Evolutionary conservation across 2,888 invertebrate species (phyloP).

Genomic region (Rhodophaea formosa): DNA sequence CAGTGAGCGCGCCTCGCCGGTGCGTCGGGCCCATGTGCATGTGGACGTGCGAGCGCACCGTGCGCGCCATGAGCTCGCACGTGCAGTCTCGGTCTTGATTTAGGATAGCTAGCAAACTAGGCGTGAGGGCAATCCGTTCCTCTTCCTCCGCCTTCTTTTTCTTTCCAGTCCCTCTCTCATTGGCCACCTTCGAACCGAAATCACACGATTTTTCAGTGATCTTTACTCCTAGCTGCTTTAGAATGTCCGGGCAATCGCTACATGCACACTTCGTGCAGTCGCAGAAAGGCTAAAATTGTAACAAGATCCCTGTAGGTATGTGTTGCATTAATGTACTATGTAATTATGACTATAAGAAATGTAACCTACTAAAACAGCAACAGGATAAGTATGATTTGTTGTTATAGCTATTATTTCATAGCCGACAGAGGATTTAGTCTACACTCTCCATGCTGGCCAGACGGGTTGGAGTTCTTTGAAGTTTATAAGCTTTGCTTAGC

Average conservation of each 20-base stretch:
- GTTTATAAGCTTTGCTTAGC: no score
- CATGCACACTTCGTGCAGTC: constrained; percentile 42
- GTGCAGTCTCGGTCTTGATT: constrained; percentile 37
- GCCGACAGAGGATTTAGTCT: no score
- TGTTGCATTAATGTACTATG: constrained; percentile 43
- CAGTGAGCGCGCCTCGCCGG: constrained; percentile 16
- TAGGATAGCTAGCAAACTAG: constrained; percentile 37
- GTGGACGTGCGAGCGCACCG: constrained; percentile 42
- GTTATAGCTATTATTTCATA: no score
- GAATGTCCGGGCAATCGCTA: constrained; percentile 45
- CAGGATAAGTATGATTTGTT: background rate
- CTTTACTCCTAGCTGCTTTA: constrained; percentile 37
- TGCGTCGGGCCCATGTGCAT: constrained; percentile 37
- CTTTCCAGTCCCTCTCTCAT: constrained; percentile 15
- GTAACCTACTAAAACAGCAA: constrained; percentile 43
- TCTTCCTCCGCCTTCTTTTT: constrained; percentile 17
- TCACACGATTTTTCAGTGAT: constrained; percentile 37
- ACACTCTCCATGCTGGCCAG: no score
- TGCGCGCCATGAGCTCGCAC: constrained; percentile 48
- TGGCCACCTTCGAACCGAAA: constrained; percentile 30
- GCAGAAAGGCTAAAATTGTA: constrained; percentile 46
- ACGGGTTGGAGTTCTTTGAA: no score
- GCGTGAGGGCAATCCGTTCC: constrained; percentile 14
- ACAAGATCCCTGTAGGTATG: constrained; percentile 19
- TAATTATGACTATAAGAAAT: no score